Evolutionary conservation across 2,888 invertebrate species (phyloP).

Genomic region (Drosophila silvestris): DNA sequence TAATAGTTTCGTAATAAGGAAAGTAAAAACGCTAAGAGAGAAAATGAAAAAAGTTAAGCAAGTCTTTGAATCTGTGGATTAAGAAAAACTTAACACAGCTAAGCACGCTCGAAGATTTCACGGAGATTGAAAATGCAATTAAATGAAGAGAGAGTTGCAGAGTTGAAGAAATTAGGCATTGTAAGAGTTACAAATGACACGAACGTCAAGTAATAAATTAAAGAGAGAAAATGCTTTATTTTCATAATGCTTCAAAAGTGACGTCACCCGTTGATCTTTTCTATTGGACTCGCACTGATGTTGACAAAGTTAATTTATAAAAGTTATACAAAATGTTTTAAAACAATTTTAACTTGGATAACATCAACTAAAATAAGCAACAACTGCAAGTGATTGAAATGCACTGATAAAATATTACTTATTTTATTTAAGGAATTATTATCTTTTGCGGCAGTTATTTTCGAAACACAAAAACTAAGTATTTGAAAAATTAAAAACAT

Average conservation of each 20-base stretch:
- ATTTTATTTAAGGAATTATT: neutral
- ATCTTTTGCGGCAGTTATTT: neutral
- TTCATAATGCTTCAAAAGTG: neutral
- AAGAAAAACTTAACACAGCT: neutral
- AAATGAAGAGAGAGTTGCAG: neutral
- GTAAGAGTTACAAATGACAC: neutral
- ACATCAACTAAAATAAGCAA: neutral
- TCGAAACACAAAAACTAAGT: neutral
- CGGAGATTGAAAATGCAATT: neutral
- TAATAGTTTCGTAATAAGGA: neutral
- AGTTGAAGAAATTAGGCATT: neutral
- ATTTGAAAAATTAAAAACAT: neutral
- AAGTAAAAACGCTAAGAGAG: neutral
- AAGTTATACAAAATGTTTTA: too few relatives aligned
- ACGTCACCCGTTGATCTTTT: neutral
- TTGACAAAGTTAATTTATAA: too few relatives aligned
- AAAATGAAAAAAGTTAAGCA: neutral
- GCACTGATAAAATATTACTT: neutral
- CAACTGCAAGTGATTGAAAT: neutral
- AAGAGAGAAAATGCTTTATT: neutral
- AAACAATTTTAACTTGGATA: neutral
- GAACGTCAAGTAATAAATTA: neutral
- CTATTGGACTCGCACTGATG: neutral
- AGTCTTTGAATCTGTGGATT: neutral
- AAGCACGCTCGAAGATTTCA: neutral